Evolutionary conservation across 2,797 vertebrate species (phyloP).

Genomic region (Acanthiza pusilla): DNA sequence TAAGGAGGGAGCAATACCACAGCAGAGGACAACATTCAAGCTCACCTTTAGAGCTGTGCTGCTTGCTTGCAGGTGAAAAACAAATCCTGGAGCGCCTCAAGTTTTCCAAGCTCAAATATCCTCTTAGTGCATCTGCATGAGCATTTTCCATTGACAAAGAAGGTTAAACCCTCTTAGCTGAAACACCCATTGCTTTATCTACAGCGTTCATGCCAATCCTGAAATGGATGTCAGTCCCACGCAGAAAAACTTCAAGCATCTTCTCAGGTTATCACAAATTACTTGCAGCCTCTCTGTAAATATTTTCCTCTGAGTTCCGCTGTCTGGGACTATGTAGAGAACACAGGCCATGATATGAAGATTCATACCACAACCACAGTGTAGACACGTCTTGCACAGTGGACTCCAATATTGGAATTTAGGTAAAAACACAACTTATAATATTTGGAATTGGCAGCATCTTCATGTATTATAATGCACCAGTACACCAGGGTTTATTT

Average conservation of each 20-base stretch:
- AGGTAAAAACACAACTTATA: not conserved
- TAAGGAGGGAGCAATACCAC: not conserved
- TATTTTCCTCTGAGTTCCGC: not conserved
- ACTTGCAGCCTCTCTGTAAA: not conserved
- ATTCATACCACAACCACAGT: fast-evolving
- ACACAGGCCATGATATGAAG: not conserved
- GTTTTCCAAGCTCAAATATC: not conserved
- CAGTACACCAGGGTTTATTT: fast-evolving
- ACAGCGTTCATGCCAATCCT: not conserved
- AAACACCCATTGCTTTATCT: not conserved
- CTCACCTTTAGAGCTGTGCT: not conserved
- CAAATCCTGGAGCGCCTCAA: not conserved
- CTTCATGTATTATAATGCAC: not conserved
- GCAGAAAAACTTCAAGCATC: not conserved
- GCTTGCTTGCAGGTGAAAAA: not conserved
- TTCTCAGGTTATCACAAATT: not conserved
- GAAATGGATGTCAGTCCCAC: not conserved
- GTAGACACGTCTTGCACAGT: not conserved
- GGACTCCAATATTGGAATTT: not conserved
- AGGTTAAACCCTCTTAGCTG: not conserved
- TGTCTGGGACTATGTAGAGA: not conserved
- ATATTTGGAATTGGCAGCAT: not conserved
- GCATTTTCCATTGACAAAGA: not conserved
- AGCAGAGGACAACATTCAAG: not conserved
- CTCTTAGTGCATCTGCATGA: not conserved